Evolutionary conservation across 2,113 vertebrate species (phyloP).

Genomic region (Ctenodactylus gundi): DNA sequence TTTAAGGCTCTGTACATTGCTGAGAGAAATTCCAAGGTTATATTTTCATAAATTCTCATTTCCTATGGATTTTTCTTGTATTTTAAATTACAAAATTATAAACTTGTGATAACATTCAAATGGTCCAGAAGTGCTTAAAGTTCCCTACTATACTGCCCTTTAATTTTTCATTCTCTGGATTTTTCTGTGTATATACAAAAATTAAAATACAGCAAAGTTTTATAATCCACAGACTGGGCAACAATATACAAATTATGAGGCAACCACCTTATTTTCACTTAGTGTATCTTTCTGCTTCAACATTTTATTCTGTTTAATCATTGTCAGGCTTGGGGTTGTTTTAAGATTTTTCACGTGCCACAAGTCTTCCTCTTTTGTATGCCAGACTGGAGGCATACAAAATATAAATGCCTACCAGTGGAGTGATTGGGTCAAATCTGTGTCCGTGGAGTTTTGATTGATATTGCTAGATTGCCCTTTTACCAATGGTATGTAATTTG

Average conservation of each 20-base stretch:
- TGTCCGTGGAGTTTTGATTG: background rate
- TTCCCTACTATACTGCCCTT: background rate
- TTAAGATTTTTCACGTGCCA: background rate
- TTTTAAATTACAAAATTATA: constrained; percentile 1
- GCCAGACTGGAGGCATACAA: too few species aligned
- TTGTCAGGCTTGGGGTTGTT: background rate
- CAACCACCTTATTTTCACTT: background rate
- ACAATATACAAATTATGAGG: background rate
- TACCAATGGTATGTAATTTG: background rate
- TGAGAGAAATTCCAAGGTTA: constrained; percentile 47
- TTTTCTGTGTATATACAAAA: background rate
- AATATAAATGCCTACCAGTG: background rate
- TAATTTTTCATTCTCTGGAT: constrained; percentile 24
- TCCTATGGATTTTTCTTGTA: constrained; percentile 25
- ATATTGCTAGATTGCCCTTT: background rate
- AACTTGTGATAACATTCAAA: background rate
- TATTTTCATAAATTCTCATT: constrained; percentile 31
- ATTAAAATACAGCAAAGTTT: background rate
- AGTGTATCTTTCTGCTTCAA: background rate
- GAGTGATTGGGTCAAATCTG: constrained; percentile 14
- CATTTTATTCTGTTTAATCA: constrained; percentile 22
- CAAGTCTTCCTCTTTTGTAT: background rate
- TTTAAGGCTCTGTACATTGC: background rate
- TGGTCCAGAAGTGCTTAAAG: background rate
- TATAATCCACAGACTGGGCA: background rate